Evolutionary conservation across 2,888 invertebrate species (phyloP).

Genomic region (Myathropa florea): DNA sequence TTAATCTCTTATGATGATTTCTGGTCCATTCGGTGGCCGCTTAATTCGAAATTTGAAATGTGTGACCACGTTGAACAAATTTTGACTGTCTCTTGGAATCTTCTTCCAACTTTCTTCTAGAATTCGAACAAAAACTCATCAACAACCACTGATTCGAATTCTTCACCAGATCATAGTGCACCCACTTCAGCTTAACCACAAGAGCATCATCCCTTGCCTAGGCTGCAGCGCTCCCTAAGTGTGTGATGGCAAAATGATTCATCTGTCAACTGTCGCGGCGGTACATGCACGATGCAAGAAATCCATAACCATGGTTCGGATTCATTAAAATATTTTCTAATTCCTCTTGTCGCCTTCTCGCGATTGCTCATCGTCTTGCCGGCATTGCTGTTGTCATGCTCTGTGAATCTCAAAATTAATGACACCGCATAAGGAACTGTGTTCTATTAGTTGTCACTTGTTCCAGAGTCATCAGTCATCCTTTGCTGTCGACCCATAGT

Average conservation of each 20-base stretch:
- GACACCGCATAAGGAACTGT: constrained; percentile 52
- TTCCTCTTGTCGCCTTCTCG: not conserved
- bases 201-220: not conserved
- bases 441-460: constrained; percentile 62
- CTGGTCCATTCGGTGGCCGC: no score
- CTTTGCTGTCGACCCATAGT: constrained; percentile 35
- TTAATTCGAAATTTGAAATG: no score
- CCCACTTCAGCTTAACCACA: no score
- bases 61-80: no score
- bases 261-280: not conserved
- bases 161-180: no score
- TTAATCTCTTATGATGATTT: no score
- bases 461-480: constrained; percentile 62
- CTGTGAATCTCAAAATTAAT: constrained; percentile 43
- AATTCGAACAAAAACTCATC: no score
- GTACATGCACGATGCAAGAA: not conserved
- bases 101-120: no score
- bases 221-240: not conserved
- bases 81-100: no score
- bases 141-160: no score
- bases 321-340: constrained; percentile 44
- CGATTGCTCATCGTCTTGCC: not conserved
- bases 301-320: constrained; percentile 20
- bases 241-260: not conserved
- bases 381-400: not conserved